Evolutionary conservation across 2,888 invertebrate genomes (phyloP).

Genomic region (Patella depressa): DNA sequence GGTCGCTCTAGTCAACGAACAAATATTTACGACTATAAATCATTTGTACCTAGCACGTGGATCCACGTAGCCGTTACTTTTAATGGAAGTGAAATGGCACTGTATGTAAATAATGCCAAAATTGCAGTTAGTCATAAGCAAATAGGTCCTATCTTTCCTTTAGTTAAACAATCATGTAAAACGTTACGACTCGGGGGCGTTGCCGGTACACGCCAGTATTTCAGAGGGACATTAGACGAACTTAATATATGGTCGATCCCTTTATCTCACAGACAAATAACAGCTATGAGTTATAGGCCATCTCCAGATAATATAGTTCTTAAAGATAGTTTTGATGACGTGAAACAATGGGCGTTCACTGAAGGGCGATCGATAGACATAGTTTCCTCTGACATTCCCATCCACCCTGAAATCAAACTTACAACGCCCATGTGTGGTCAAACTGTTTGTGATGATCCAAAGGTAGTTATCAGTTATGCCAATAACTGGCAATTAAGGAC

Average conservation of each 20-base stretch:
- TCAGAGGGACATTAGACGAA: conserved; percentile 54
- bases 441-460: conserved; percentile 66
- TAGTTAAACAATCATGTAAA: conserved; percentile 42
- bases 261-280: conserved; percentile 49
- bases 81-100: conserved; percentile 45
- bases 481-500: conserved; percentile 40
- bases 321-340: conserved; percentile 42
- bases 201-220: conserved; percentile 34
- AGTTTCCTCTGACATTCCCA: conserved; percentile 39
- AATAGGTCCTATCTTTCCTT: conserved; percentile 46
- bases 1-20: conserved; percentile 39
- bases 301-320: conserved; percentile 25
- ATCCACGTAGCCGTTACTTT: conserved; percentile 56
- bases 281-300: conserved; percentile 31
- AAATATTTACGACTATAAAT: conserved; percentile 38
- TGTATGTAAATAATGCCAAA: conserved; percentile 58
- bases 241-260: conserved; percentile 48
- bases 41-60: conserved; percentile 52
- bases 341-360: conserved; percentile 42
- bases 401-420: conserved; percentile 41
- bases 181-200: conserved; percentile 53
- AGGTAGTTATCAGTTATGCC: conserved; percentile 52
- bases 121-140: conserved; percentile 47
- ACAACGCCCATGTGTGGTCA: conserved; percentile 61
- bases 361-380: conserved; percentile 31